Percentiles rank a stretch among this genome's conserved stretches.
These are phyloP conservation scores for Coreoperca whiteheadi DNA, from an alignment of 2,113 vertebrate species.

Conservation along the genomic window DNA sequence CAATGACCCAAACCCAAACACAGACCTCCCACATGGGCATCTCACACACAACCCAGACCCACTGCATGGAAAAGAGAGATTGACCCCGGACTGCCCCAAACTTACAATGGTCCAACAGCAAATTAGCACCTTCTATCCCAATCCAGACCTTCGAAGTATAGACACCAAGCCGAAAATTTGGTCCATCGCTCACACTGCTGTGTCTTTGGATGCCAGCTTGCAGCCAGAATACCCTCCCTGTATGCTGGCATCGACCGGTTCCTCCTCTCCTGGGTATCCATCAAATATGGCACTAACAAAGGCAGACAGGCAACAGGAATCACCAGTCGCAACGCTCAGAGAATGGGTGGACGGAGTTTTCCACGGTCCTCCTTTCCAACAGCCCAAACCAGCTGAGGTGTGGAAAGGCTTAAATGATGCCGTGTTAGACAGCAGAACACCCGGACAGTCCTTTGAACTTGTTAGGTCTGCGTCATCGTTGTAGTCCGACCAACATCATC, in stretches of 20 bases:
- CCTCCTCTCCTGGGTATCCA: conserved; percentile 76
- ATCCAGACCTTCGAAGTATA: conserved; percentile 76
- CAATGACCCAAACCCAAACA: conserved; percentile 40
- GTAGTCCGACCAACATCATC: conserved; percentile 52
- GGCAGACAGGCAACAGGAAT: conserved; percentile 90
- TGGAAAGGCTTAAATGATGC: conserved; percentile 90
- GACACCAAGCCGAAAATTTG: conserved; percentile 94
- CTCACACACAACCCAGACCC: conserved; percentile 65
- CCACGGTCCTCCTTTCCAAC: conserved; percentile 92
- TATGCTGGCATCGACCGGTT: conserved; percentile 87
- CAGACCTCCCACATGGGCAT: conserved; percentile 69
- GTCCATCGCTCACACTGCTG: conserved; percentile 96
- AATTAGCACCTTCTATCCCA: conserved; percentile 82
- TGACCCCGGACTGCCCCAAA: conserved; percentile 86
- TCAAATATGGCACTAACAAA: conserved; percentile 75
- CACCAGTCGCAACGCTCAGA: conserved; percentile 93
- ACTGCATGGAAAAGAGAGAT: conserved; percentile 77
- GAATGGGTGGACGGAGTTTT: conserved; percentile 99
- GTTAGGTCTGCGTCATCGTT: conserved; percentile 81
- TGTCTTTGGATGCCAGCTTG: conserved; percentile 82
- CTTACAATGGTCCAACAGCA: conserved; percentile 75
- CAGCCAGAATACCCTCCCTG: conserved; percentile 92
- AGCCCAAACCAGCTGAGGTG: conserved; percentile 85
- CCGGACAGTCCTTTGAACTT: conserved; percentile 87
- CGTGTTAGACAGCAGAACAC: conserved; percentile 85